phyloP scores from a whole-genome alignment of 2,113 vertebrate genomes.

The Rissa tridactyla region DNA sequence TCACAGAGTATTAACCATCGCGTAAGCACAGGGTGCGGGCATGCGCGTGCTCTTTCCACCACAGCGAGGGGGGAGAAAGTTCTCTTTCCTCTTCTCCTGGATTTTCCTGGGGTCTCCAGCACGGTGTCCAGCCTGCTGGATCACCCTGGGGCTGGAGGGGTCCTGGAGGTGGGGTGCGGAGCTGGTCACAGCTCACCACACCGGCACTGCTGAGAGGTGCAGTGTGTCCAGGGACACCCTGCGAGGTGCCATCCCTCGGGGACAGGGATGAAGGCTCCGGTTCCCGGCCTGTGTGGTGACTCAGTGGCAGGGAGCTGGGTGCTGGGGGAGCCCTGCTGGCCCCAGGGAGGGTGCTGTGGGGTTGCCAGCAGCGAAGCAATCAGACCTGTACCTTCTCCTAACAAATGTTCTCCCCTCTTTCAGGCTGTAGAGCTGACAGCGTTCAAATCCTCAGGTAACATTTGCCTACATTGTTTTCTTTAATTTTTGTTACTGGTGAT shows the following conservation, averaged over 20 bases:
- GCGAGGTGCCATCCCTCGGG: accelerated
- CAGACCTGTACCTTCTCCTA: background rate
- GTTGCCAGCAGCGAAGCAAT: accelerated
- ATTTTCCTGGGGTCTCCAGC: background rate
- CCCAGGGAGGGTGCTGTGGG: accelerated
- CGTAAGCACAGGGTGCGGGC: background rate
- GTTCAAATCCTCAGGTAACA: slow-evolving; percentile 87
- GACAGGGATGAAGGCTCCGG: background rate
- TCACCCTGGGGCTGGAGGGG: background rate
- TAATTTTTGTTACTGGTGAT: background rate
- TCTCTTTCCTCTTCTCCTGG: background rate
- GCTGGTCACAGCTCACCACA: accelerated
- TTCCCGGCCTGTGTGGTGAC: accelerated
- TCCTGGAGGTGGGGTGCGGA: accelerated
- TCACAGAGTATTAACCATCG: background rate
- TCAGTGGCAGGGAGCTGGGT: background rate
- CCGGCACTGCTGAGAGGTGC: background rate
- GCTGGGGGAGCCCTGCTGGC: background rate
- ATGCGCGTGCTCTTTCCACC: background rate
- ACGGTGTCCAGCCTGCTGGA: accelerated
- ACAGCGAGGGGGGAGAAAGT: accelerated
- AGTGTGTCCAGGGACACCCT: background rate
- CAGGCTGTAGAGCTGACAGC: slow-evolving; percentile 89
- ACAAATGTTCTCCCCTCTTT: background rate
- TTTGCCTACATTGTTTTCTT: accelerated